Percentiles rank a stretch among this genome's conserved stretches.
Conservation (phyloP, 2,888 invertebrate species). For the Phania funesta region DNA sequence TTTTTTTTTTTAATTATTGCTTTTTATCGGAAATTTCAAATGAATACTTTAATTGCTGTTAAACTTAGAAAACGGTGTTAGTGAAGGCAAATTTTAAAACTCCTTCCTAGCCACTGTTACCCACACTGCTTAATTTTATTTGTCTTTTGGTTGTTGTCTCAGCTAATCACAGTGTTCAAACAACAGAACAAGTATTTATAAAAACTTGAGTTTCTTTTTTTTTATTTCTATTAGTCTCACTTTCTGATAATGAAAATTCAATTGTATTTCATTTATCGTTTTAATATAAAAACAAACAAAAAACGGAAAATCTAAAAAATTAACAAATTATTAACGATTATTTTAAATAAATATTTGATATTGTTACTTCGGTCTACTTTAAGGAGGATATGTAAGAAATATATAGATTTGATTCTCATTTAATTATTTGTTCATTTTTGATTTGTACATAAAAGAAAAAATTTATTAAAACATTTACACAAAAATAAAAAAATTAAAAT, state of each 20-base stretch:
- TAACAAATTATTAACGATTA: slow-evolving; percentile 39
- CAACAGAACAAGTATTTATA: slow-evolving; percentile 5
- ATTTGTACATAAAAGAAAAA: slow-evolving; percentile 17
- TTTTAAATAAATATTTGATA: slow-evolving; percentile 43
- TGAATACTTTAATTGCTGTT: too few species aligned
- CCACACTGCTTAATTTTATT: neutral
- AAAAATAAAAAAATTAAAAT: slow-evolving; percentile 25
- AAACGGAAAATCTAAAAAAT: neutral
- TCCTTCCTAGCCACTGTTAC: neutral
- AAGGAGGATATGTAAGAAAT: slow-evolving; percentile 50
- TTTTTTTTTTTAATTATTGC: too few species aligned
- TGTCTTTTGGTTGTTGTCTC: neutral
- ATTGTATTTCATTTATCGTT: slow-evolving; percentile 5
- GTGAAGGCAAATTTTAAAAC: neutral
- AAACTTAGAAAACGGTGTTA: too few species aligned
- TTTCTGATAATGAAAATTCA: slow-evolving; percentile 54
- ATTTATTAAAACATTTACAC: slow-evolving; percentile 8
- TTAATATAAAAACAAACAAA: neutral
- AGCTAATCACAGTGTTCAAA: slow-evolving; percentile 23
- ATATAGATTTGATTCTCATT: slow-evolving; percentile 36
- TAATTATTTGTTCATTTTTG: slow-evolving; percentile 15
- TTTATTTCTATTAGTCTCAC: slow-evolving; percentile 55
- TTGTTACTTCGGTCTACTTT: slow-evolving; percentile 35
- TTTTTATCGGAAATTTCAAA: too few species aligned
- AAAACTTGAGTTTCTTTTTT: slow-evolving; percentile 1